phyloP scores from a whole-genome alignment of 2,888 invertebrate species.

The Diaphora mendica region DNA sequence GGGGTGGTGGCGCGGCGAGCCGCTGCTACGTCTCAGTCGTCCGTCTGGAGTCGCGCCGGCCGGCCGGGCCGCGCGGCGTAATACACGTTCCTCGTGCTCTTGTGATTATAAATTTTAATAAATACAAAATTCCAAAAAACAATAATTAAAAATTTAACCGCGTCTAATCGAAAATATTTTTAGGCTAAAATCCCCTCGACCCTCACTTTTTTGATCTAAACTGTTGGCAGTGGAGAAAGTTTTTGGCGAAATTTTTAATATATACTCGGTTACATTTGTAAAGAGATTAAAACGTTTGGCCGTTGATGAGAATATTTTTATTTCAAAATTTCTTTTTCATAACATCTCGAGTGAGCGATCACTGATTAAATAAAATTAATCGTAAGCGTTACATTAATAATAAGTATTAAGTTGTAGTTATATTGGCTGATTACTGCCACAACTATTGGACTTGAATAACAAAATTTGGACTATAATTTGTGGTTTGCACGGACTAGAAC shows the following conservation, averaged over 20 bases:
- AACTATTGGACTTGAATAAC: slow-evolving; percentile 59
- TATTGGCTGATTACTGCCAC: slow-evolving; percentile 65
- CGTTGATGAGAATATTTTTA: slow-evolving; percentile 81
- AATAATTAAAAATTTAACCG: slow-evolving; percentile 69
- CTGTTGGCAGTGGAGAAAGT: slow-evolving; percentile 77
- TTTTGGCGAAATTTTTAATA: slow-evolving; percentile 85
- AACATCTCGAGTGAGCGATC: slow-evolving; percentile 73
- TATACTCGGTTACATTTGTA: slow-evolving; percentile 85
- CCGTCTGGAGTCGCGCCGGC: slow-evolving; percentile 86
- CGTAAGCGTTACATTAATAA: slow-evolving; percentile 77
- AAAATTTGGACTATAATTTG: slow-evolving; percentile 59
- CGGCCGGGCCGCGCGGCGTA: slow-evolving; percentile 85
- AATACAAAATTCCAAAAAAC: slow-evolving; percentile 71
- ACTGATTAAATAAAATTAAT: slow-evolving; percentile 61
- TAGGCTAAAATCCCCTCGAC: slow-evolving; percentile 77
- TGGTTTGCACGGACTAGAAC: slow-evolving; percentile 62
- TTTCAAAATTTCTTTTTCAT: slow-evolving; percentile 78
- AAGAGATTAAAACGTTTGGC: slow-evolving; percentile 82
- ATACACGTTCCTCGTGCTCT: slow-evolving; percentile 87
- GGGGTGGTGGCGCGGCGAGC: slow-evolving; percentile 68
- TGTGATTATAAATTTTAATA: slow-evolving; percentile 85
- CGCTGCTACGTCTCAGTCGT: slow-evolving; percentile 81
- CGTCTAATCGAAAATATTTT: slow-evolving; percentile 83
- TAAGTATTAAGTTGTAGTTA: slow-evolving; percentile 66
- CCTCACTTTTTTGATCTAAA: slow-evolving; percentile 78